These are phyloP conservation scores for Callocephalon fimbriatum DNA, from an alignment of 2,113 vertebrate species.

Conservation along the genomic window DNA sequence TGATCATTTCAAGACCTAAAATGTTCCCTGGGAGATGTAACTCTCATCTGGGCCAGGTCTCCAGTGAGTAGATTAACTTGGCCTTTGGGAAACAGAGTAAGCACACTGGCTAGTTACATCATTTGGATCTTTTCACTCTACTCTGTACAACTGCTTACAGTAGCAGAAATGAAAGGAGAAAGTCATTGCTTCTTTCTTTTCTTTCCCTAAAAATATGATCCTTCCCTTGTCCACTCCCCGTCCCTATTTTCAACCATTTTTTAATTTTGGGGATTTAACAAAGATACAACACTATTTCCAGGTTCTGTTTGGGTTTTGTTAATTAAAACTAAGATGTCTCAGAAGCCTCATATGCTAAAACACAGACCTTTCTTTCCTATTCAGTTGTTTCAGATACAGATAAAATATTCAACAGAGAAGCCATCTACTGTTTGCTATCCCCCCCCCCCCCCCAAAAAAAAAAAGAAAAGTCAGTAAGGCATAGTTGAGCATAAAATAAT, in stretches of 20 bases:
- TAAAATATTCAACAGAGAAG: background rate
- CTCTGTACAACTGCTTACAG: background rate
- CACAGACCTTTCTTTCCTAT: background rate
- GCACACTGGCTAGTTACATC: background rate
- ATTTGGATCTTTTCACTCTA: background rate
- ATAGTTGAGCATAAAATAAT: background rate
- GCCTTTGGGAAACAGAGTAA: background rate
- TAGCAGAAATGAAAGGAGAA: background rate
- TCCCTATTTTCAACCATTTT: background rate
- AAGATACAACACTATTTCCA: background rate
- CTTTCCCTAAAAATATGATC: background rate
- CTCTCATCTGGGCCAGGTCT: background rate
- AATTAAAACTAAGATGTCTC: background rate
- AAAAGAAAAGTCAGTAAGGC: background rate
- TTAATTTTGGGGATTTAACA: background rate
- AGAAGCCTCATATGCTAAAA: background rate
- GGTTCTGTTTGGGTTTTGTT: background rate
- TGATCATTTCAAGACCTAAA: background rate
- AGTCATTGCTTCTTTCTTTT: background rate
- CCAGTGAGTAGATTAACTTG: background rate
- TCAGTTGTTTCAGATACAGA: background rate
- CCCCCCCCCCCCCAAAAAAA: rapidly evolving
- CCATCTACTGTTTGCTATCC: background rate
- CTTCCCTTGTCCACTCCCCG: background rate
- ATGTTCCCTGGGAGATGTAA: background rate